phyloP scores from a whole-genome alignment of 2,888 invertebrate genomes.

The Dione juno region DNA sequence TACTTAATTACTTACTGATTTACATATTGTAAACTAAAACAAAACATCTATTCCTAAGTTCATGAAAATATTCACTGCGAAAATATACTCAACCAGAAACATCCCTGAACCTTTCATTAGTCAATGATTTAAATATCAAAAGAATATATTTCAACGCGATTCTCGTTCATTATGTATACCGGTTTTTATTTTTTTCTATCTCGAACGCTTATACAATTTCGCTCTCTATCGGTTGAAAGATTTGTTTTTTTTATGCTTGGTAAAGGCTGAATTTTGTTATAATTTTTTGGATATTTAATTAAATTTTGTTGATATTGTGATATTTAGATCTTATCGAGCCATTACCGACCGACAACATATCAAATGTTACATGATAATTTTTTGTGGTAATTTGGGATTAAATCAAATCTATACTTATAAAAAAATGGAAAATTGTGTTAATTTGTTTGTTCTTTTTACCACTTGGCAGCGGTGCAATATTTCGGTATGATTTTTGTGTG shows the following conservation, averaged over 20 bases:
- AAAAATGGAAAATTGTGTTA: too few species aligned
- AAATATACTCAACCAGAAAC: slow-evolving; percentile 37
- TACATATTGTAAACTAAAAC: neutral
- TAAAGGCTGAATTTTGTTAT: slow-evolving; percentile 4
- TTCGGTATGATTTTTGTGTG: too few species aligned
- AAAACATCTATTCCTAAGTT: neutral
- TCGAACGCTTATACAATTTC: slow-evolving; percentile 40
- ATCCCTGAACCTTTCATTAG: slow-evolving; percentile 67
- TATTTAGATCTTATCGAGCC: neutral
- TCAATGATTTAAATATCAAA: slow-evolving; percentile 73
- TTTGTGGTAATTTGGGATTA: too few species aligned
- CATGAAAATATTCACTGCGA: slow-evolving; percentile 20
- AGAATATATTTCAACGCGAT: slow-evolving; percentile 66
- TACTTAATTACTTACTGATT: neutral
- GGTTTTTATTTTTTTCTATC: slow-evolving; percentile 49
- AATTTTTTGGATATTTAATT: slow-evolving; percentile 3
- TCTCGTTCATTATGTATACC: slow-evolving; percentile 57
- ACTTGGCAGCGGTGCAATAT: too few species aligned
- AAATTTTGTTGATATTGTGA: neutral
- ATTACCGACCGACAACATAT: too few species aligned
- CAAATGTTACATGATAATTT: too few species aligned
- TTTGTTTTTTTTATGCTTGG: slow-evolving; percentile 29
- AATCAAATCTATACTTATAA: too few species aligned
- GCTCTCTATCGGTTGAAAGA: slow-evolving; percentile 40
- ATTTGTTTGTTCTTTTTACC: too few species aligned